These are phyloP conservation scores for Rhodophaea formosa DNA, from an alignment of 2,888 invertebrate genomes.

Conservation along the genomic window DNA sequence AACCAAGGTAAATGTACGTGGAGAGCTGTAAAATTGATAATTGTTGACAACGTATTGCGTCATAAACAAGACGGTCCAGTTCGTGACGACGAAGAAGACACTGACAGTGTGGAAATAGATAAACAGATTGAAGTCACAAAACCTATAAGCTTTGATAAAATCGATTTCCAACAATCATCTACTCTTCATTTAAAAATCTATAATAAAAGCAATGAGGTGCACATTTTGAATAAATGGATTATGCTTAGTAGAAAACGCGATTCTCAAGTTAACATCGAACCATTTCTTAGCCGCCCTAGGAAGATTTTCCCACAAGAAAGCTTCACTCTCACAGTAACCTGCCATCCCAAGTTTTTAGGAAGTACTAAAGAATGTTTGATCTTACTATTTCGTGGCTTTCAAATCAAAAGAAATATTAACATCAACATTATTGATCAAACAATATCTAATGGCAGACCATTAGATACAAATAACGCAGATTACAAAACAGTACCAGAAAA, in stretches of 20 bases:
- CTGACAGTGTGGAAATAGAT: conserved; percentile 60
- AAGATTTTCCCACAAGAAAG: conserved; percentile 63
- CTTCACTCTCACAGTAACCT: conserved; percentile 70
- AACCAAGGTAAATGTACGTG: conserved; percentile 80
- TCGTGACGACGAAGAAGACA: conserved; percentile 41
- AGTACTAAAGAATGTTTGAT: conserved; percentile 81
- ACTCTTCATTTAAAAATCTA: conserved; percentile 49
- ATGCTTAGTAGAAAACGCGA: conserved; percentile 74
- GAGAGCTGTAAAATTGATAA: conserved; percentile 79
- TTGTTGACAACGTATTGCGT: conserved; percentile 22
- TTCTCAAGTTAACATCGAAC: conserved; percentile 76
- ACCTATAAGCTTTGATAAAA: conserved; percentile 68
- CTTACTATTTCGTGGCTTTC: conserved; percentile 82
- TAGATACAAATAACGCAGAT: conserved; percentile 10
- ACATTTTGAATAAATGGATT: conserved; percentile 72
- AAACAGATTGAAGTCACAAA: conserved; percentile 79
- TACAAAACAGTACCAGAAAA: conserved; percentile 37
- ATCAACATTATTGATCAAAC: conserved; percentile 68
- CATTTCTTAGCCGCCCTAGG: conserved; percentile 49
- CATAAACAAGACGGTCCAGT: conserved; percentile 5
- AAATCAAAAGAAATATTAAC: conserved; percentile 80
- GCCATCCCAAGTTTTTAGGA: conserved; percentile 82
- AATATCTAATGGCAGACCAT: conserved; percentile 20
- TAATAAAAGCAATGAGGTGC: conserved; percentile 66
- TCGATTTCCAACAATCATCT: conserved; percentile 54